Evolutionary conservation across 1,140 invertebrate genomes (phyloP).

Genomic region (Drosophila teissieri): DNA sequence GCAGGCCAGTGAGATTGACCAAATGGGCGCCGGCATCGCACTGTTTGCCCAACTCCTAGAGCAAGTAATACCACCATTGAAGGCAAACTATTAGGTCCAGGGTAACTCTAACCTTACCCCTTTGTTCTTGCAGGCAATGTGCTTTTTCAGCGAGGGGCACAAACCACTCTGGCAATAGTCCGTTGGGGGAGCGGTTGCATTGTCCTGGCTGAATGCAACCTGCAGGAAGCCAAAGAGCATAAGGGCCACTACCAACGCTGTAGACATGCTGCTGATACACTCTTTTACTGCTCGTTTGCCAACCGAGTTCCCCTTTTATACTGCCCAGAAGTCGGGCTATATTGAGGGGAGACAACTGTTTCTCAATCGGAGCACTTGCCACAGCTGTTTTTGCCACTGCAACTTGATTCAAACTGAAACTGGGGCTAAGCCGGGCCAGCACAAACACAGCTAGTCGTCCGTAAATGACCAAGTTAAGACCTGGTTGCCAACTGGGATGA

Average conservation of each 20-base stretch:
- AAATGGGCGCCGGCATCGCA: conserved; percentile 35
- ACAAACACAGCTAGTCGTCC: conserved; percentile 38
- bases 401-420: conserved; percentile 31
- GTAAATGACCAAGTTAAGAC: conserved; percentile 3
- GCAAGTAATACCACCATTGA: background rate
- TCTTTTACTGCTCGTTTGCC: conserved; percentile 31
- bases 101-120: conserved; percentile 37
- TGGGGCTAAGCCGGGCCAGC: conserved; percentile 34
- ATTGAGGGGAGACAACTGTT: conserved; percentile 56
- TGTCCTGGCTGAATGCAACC: conserved; percentile 5
- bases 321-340: background rate
- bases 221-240: conserved; percentile 8
- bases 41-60: conserved; percentile 27
- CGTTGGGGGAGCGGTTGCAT: background rate
- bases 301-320: conserved; percentile 55
- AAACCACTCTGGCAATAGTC: conserved; percentile 54
- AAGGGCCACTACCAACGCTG: conserved; percentile 1
- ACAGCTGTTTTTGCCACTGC: conserved; percentile 43
- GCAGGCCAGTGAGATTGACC: conserved; percentile 39
- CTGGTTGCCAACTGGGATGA: conserved; percentile 54
- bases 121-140: conserved; percentile 60
- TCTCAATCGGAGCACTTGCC: conserved; percentile 51
- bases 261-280: conserved; percentile 15
- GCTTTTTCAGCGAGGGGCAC: conserved; percentile 42
- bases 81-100: background rate